Base-by-base conservation (phyloP, 2,113 vertebrate species). In the Cyanoramphus novaezelandiae region DNA sequence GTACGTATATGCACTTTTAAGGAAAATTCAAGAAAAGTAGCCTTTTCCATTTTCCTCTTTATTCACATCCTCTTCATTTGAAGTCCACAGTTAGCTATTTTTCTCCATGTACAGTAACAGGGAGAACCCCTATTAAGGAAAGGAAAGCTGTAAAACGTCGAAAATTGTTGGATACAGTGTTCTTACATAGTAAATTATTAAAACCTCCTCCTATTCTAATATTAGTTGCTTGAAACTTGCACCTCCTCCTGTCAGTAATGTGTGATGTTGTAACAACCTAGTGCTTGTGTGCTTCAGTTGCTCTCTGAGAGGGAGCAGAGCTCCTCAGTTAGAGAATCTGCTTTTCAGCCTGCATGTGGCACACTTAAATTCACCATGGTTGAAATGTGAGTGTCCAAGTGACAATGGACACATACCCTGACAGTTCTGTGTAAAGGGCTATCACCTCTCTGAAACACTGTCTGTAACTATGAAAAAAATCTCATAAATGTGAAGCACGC, bases 401-500 rank as follows among this genome's bases (percentile, higher is more conserved):
- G 64, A 77, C 31, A 75, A 55, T 5, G 11, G 13, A 55, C 17
- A 44, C 11, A 29, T 39, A 87, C 59, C 16, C 55, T 70, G 53
- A 82, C 9, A 88, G 43, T 70, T 87, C 16, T 60, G 25, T 23
- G 20, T 19, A 63, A 83, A 83, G 28, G 11, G 17, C n/a, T 65
- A 83, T 41, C 27, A 20, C 52, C 18, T 44, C 27, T 72, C 49
- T 37, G 29, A 70, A 65, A 23, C 24, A 19, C 17, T 50, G 21
- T 13, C 52, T 7, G 4, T 19, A 80, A 80, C 10, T 67, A 70
- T 24, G 33, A 74, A 15, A 17, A 17, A 93, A 92, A 57, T 9
- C 69, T 55, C 5, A 1, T 8, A 68, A 76, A 9, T 0, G 2
- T 31, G 13, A 49, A 84, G 7, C 20, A 52, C 8, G 60, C 1